Conservation (phyloP, 2,888 invertebrate species). For the Caprella mutica region DNA sequence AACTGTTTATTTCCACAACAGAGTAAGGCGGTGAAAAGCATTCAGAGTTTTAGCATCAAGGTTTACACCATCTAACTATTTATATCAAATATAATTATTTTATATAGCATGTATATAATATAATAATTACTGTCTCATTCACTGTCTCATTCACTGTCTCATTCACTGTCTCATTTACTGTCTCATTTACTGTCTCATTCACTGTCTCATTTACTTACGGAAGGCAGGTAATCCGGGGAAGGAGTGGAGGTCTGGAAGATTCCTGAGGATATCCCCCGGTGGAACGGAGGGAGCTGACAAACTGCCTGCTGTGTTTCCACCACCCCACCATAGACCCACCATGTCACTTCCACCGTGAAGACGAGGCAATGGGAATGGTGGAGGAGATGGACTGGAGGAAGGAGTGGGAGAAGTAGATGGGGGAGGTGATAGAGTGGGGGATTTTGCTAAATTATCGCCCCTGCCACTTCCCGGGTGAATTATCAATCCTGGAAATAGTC, state of each 20-base stretch:
- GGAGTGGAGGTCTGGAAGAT: constrained; percentile 24
- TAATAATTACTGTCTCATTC: no score
- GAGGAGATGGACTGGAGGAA: constrained; percentile 24
- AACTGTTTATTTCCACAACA: no score
- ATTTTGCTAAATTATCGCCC: no score
- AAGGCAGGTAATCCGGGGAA: constrained; percentile 33
- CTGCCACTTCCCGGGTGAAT: constrained; percentile 24
- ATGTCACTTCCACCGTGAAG: constrained; percentile 20
- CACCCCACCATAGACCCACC: background rate
- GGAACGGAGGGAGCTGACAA: constrained; percentile 1
- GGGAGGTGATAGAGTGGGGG: background rate
- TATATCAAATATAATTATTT: no score
- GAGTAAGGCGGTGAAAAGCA: no score
- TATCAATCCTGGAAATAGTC: constrained; percentile 29
- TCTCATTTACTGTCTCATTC: no score
- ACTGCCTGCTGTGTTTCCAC: background rate
- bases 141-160: no score
- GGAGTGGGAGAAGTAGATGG: constrained; percentile 13
- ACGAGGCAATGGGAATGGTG: constrained; percentile 24
- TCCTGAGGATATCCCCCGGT: constrained; percentile 14
- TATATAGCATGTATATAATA: no score
- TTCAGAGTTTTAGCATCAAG: no score
- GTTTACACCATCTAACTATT: no score
- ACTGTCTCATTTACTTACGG: constrained; percentile 28
- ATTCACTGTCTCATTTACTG: no score